A percentile compares a stretch with the other conserved stretches of the same genome.
Evolutionary conservation across 2,888 invertebrate species (phyloP).

Genomic region (Orthonychiurus folsomi): DNA sequence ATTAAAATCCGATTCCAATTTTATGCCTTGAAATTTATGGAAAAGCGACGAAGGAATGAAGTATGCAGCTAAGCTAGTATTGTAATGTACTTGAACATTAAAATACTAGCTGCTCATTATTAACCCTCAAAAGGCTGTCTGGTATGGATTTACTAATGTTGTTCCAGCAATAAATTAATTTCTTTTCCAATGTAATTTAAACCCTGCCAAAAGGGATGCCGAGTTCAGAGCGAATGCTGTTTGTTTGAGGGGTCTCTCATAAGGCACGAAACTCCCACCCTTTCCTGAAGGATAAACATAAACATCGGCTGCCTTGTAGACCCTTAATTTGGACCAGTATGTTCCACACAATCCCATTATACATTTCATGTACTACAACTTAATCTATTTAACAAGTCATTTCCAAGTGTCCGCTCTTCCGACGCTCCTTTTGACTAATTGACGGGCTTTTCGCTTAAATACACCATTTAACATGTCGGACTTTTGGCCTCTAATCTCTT

Average conservation of each 20-base stretch:
- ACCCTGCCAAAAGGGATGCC: neutral
- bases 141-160: neutral
- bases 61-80: no score
- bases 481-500: no score
- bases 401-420: neutral
- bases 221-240: no score
- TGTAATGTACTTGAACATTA: no score
- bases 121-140: neutral
- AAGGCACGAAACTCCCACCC: neutral
- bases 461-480: neutral
- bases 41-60: no score
- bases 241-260: neutral
- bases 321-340: neutral
- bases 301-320: neutral
- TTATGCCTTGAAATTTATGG: no score
- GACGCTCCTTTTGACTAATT: neutral
- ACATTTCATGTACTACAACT: neutral
- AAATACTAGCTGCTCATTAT: no score
- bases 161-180: neutral
- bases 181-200: neutral
- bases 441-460: neutral
- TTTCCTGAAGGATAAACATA: neutral
- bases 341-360: neutral
- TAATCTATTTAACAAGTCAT: neutral
- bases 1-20: no score